Base-by-base conservation (phyloP, 23 tunicate species). In the Trididemnum nubilum region DNA sequence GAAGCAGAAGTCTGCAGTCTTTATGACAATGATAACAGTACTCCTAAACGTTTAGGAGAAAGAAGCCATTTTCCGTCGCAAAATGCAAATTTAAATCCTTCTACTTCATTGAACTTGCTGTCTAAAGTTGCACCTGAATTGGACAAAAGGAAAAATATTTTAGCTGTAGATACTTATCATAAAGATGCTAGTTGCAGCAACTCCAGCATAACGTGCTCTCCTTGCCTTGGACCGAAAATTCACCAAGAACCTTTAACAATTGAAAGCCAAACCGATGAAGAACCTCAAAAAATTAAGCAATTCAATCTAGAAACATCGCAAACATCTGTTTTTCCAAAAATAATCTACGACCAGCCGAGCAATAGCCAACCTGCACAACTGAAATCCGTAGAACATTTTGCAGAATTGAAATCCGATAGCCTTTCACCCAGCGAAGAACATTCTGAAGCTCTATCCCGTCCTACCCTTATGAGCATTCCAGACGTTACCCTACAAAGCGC, bases 201-300 rank as follows among this genome's bases (percentile, higher is more conserved):
- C 54, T 7, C 9, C 9, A 7, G 54, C 15, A 15, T 44, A 7
- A 5, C 39, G 58, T 73, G 78, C 29, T 38, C 58, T 27, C 78
- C 78, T 38, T 73, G 78, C 58, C 37, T 73, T 2, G 78, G 78
- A 37, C 39, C 78, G 5, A 73, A 73, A 40, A 69, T 9, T 4
- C 19, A 63, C n/a, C 25, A 63, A 63, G 26, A 63, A 21, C 25
- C 5, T 15, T 4, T n/a, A 21, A 26, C 7, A 24, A 21, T 63
- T 22, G n/a, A n/a, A n/a, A n/a, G n/a, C n/a, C n/a, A n/a, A n/a
- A 22, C 69, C 25, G 26, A 4, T 15, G 69, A 24, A 15, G 15
- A 49, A 49, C 15, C 12, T 12, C 57, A 49, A 49, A 23, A 63
- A 7, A 18, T 15, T 23, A 7, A 4, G 28, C n/a, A n/a, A n/a